A percentile compares a stretch with the other conserved stretches of the same genome.
Conservation (phyloP, 1,140 invertebrate species). For the Brachionus calyciflorus region DNA sequence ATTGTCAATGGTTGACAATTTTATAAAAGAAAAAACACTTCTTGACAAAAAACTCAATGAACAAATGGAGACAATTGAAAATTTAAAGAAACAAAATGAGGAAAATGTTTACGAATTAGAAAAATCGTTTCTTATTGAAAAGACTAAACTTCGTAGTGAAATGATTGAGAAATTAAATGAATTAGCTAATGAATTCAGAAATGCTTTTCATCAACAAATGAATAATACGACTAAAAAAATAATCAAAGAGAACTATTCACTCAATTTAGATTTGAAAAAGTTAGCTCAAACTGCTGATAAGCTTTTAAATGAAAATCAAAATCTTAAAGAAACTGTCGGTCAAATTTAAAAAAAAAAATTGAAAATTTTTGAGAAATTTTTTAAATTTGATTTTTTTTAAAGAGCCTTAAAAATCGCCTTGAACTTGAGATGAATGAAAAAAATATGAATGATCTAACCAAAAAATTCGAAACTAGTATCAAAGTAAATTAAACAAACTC, state of each 20-base stretch:
- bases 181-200: conserved; percentile 31
- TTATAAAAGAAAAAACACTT: conserved; percentile 18
- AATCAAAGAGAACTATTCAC: conserved; percentile 30
- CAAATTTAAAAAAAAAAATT: too few relatives aligned
- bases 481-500: not conserved
- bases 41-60: not conserved
- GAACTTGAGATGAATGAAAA: not conserved
- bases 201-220: conserved; percentile 42
- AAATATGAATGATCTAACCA: not conserved
- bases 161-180: conserved; percentile 30
- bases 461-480: not conserved
- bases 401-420: conserved; percentile 12
- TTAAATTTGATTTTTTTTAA: not conserved
- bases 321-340: not conserved
- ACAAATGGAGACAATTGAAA: not conserved
- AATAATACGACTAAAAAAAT: conserved; percentile 26
- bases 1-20: conserved; percentile 23
- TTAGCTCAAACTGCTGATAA: not conserved
- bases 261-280: conserved; percentile 35
- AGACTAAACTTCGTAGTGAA: conserved; percentile 5
- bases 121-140: conserved; percentile 24
- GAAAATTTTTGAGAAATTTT: too few relatives aligned
- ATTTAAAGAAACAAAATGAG: conserved; percentile 23
- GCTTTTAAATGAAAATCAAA: conserved; percentile 1
- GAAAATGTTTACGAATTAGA: conserved; percentile 17